These are phyloP conservation scores for Drosophila triauraria DNA, from an alignment of 1,140 invertebrate genomes.

Conservation along the genomic window DNA sequence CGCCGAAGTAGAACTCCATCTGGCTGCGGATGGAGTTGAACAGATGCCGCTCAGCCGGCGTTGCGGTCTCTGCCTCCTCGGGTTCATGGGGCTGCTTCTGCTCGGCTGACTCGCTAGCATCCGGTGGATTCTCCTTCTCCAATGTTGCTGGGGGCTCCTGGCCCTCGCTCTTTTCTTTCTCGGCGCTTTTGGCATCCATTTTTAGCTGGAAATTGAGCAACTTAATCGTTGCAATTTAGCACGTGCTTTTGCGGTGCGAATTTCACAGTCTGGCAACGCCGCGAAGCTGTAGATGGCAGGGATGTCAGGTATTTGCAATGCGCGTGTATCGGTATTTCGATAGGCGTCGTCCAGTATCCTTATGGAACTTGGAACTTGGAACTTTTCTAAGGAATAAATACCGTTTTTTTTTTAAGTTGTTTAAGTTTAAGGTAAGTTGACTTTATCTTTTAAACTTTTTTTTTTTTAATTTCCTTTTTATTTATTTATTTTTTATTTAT, in stretches of 20 bases:
- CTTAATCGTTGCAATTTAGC: not conserved
- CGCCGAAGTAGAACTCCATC: slow-evolving; percentile 98
- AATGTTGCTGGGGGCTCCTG: slow-evolving; percentile 8
- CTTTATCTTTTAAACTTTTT: no score
- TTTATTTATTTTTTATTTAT: no score
- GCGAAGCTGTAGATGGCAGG: slow-evolving; percentile 2
- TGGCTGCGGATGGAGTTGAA: slow-evolving; percentile 89
- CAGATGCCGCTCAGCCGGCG: slow-evolving; percentile 87
- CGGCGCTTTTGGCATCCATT: slow-evolving; percentile 34
- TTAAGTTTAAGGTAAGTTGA: no score
- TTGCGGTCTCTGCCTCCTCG: not conserved
- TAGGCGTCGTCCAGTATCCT: not conserved
- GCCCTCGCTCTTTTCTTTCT: slow-evolving; percentile 22
- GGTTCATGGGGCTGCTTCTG: slow-evolving; percentile 1
- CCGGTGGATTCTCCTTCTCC: not conserved
- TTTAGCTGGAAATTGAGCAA: not conserved
- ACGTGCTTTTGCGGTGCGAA: not conserved
- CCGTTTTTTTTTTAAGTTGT: no score
- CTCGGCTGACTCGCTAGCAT: slow-evolving; percentile 3
- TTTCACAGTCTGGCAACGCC: slow-evolving; percentile 15
- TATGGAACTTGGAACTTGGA: no score
- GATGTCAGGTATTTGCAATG: slow-evolving; percentile 1
- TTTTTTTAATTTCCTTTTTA: no score
- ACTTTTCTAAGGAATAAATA: no score
- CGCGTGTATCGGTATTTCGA: slow-evolving; percentile 1